phyloP scores from a whole-genome alignment of 2,113 vertebrate genomes.

The Tautogolabrus adspersus region DNA sequence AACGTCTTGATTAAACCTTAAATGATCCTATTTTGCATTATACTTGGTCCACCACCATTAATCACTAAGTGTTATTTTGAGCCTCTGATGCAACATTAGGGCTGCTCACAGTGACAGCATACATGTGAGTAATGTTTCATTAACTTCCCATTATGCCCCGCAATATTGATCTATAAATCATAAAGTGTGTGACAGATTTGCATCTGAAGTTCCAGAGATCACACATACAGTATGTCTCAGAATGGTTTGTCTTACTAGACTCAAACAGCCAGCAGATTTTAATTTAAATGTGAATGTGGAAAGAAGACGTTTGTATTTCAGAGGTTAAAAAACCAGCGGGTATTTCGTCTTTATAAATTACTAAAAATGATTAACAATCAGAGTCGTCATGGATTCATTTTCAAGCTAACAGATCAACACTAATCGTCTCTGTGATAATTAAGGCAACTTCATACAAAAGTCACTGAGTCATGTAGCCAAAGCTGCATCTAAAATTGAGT shows the following conservation, averaged over 20 bases:
- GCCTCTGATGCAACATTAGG: conserved; percentile 27
- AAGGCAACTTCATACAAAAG: neutral
- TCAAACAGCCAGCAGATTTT: no score
- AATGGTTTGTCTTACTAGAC: no score
- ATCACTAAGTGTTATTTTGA: conserved; percentile 27
- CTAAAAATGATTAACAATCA: conserved; percentile 3
- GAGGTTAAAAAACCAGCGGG: neutral
- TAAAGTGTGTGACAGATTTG: neutral
- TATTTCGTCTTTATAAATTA: neutral
- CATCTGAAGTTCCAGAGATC: neutral
- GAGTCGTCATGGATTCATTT: neutral
- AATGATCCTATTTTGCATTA: conserved; percentile 19
- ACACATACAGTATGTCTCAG: neutral
- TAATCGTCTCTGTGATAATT: conserved; percentile 1
- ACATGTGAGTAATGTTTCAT: conserved; percentile 15
- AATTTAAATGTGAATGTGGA: no score
- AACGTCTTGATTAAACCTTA: conserved; percentile 2
- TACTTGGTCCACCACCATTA: conserved; percentile 17
- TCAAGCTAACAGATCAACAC: conserved; percentile 8
- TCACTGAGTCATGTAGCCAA: neutral
- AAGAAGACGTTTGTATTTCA: neutral
- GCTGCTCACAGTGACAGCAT: neutral
- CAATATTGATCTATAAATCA: neutral
- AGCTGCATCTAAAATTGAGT: neutral
- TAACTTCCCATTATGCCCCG: neutral